A percentile compares a stretch with the other conserved stretches of the same genome.
These are phyloP conservation scores for Fissipunctia ypsillon DNA, from an alignment of 2,888 invertebrate genomes.

Conservation along the genomic window DNA sequence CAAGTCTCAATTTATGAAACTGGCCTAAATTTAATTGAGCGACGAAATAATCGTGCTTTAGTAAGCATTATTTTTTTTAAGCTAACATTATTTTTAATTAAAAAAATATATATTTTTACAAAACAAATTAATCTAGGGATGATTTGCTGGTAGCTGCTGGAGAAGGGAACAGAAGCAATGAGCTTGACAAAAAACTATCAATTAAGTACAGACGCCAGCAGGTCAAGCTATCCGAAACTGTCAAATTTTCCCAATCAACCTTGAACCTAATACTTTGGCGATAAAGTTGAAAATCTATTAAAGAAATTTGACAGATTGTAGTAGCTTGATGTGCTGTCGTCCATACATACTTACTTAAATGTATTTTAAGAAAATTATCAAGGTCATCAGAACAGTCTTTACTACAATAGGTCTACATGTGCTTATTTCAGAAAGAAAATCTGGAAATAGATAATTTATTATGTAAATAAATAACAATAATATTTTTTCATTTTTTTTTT, in stretches of 20 bases:
- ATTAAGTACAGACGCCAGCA: too few relatives aligned
- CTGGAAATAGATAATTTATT: not conserved
- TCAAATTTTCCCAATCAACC: too few relatives aligned
- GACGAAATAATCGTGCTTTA: slow-evolving; percentile 4
- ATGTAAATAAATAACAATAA: too few relatives aligned
- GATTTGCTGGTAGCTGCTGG: not conserved
- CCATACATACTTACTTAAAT: too few relatives aligned
- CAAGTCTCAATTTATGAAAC: slow-evolving; percentile 29
- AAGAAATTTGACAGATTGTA: too few relatives aligned
- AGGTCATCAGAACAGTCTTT: not conserved
- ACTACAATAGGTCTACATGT: not conserved
- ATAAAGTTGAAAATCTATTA: too few relatives aligned
- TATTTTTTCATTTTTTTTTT: not conserved
- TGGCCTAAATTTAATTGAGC: slow-evolving; percentile 3
- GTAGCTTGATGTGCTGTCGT: too few relatives aligned
- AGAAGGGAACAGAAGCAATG: not conserved
- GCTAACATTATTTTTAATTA: not conserved
- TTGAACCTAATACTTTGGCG: too few relatives aligned
- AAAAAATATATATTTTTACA: not conserved
- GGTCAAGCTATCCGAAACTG: too few relatives aligned
- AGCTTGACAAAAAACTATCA: not conserved
- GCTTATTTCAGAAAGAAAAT: not conserved
- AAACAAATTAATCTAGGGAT: too few relatives aligned
- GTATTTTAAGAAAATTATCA: too few relatives aligned
- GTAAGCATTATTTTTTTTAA: not conserved